Conservation (phyloP, 2,888 invertebrate genomes). For the Chouioia cunea region DNA sequence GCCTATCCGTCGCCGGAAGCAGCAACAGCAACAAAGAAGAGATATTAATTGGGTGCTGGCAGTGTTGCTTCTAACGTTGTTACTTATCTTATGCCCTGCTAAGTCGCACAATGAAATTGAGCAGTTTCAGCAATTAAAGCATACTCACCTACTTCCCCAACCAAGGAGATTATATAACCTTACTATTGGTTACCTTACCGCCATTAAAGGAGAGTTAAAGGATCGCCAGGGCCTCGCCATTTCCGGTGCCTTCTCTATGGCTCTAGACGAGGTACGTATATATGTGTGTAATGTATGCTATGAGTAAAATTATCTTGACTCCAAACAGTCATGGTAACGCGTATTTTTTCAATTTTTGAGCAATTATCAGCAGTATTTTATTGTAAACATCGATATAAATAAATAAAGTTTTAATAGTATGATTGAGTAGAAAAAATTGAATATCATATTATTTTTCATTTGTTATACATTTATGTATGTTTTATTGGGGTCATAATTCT, state of each 20-base stretch:
- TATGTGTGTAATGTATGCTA: no score
- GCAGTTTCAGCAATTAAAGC: slow-evolving; percentile 42
- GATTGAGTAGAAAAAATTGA: no score
- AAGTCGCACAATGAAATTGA: slow-evolving; percentile 2
- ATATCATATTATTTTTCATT: no score
- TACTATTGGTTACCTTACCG: slow-evolving; percentile 88
- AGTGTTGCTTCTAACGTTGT: slow-evolving; percentile 38
- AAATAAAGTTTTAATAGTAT: no score
- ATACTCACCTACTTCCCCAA: slow-evolving; percentile 7
- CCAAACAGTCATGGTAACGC: no score
- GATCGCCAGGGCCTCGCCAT: slow-evolving; percentile 88
- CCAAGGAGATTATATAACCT: slow-evolving; percentile 68
- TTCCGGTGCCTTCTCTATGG: slow-evolving; percentile 91
- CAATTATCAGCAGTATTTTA: no score
- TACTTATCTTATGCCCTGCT: neutral
- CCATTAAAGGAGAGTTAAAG: slow-evolving; percentile 81
- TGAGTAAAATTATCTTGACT: no score
- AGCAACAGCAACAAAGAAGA: slow-evolving; percentile 41
- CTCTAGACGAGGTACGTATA: slow-evolving; percentile 81
- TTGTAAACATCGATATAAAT: no score
- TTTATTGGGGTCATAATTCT: no score
- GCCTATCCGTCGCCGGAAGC: slow-evolving; percentile 65
- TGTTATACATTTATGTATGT: no score
- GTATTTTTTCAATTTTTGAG: no score
- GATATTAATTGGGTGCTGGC: slow-evolving; percentile 38